Base-by-base conservation (phyloP, 2,888 invertebrate genomes). In the Thera britannica region DNA sequence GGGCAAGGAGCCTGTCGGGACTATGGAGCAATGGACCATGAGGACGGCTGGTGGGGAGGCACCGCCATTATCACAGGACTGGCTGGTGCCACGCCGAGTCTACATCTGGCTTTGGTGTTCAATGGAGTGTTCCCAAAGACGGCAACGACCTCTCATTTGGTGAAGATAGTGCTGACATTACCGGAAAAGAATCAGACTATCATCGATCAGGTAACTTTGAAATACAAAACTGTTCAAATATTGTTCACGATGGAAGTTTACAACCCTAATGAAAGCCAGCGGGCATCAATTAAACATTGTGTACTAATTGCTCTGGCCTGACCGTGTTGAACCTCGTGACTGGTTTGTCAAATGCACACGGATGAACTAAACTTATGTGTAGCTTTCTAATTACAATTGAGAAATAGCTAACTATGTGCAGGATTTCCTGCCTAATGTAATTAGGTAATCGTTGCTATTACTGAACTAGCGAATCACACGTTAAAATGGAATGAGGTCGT, bases 11-110 rank as follows among this genome's bases (percentile, higher is more conserved):
- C 94, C 90, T 79, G 96, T 94, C 75, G 95, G 88, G 72, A 95
- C 93, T 85, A 90, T 90, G 72, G 89, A 72, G 68, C 82, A 8
- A 80, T 87, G 65, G 89, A 94, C 68, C 87, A 94, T 94, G 95
- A 94, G 90, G 71, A 97, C 94, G 78, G 96, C 94, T 77, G 97
- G 97, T 79, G 98, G 97, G 98, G 97, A 2, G 98, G 97, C 1
- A 98, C 98, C 0, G 98, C 98, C 0, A 96, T 98, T 46, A 96
- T 98, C 0, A 97, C 97, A 0, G 97, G 97, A 0, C 96, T 96
- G 0, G 96, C 97, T 9, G 96, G 97, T 0, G 96, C 97, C 1
- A 96, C 97, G 0, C 97, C 98, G 0, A 97, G 97, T 48, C 95
- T 98, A 68, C 97, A 98, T 83, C 86, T 98, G 51, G 97, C 97